A percentile compares a stretch with the other conserved stretches of the same genome.
Evolutionary conservation across 2,113 vertebrate species (phyloP).

Genomic region (Megatriorchis doriae): DNA sequence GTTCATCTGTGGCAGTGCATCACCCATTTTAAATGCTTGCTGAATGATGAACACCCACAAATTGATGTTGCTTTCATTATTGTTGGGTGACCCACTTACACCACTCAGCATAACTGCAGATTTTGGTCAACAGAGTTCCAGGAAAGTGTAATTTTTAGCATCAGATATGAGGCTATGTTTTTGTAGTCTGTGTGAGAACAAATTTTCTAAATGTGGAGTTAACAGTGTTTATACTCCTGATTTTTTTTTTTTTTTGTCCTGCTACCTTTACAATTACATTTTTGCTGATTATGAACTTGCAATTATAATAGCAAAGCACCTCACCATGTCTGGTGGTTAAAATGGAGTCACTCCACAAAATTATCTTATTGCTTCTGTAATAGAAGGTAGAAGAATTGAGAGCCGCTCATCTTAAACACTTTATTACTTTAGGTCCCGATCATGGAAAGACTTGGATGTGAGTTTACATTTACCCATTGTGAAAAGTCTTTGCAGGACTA

Average conservation of each 20-base stretch:
- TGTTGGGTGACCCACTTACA: not conserved
- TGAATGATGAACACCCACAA: no score
- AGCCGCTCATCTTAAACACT: not conserved
- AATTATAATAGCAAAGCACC: no score
- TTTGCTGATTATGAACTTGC: no score
- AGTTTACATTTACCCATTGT: not conserved
- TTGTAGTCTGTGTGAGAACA: not conserved
- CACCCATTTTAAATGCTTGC: no score
- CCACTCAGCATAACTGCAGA: not conserved
- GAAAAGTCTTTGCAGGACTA: slow-evolving; percentile 29
- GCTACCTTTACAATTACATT: no score
- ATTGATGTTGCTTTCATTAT: no score
- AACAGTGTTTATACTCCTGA: not conserved
- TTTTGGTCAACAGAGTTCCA: not conserved
- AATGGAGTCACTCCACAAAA: no score
- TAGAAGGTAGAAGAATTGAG: not conserved
- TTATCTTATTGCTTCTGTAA: not conserved
- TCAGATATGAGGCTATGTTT: not conserved
- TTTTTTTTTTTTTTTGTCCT: not conserved
- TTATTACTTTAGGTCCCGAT: not conserved
- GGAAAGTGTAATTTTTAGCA: not conserved
- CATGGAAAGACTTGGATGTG: not conserved
- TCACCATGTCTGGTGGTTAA: no score
- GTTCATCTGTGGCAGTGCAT: no score
- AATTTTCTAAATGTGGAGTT: not conserved